Evolutionary conservation across 2,113 vertebrate genomes (phyloP).

Genomic region (Mustela nigripes): DNA sequence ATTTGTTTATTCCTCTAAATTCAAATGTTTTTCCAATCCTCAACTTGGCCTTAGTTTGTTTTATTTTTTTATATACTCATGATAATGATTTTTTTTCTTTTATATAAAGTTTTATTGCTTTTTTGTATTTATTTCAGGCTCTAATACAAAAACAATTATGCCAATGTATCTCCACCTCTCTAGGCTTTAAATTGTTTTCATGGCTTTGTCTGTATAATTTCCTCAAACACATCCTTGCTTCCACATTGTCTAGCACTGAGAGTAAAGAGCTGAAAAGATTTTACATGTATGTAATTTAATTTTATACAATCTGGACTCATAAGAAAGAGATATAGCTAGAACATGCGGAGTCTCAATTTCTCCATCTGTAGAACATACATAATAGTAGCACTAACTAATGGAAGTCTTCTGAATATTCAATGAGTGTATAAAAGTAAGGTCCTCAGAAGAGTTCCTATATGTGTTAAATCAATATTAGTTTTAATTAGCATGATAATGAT

Average conservation of each 20-base stretch:
- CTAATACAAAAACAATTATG: neutral
- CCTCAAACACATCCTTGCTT: neutral
- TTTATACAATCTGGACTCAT: neutral
- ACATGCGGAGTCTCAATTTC: neutral
- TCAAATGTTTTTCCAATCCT: neutral
- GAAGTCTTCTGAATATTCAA: neutral
- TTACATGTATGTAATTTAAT: neutral
- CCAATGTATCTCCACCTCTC: neutral
- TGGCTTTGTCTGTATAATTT: neutral
- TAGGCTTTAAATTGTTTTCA: neutral
- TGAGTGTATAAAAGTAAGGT: neutral
- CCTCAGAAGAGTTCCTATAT: neutral
- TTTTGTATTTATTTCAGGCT: neutral
- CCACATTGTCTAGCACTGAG: neutral
- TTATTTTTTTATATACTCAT: neutral
- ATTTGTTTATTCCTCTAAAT: neutral
- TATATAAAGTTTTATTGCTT: neutral
- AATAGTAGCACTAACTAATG: neutral
- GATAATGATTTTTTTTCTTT: neutral
- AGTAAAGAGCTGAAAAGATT: neutral
- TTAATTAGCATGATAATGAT: neutral
- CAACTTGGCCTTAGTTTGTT: neutral
- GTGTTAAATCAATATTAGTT: neutral
- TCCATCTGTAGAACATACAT: neutral
- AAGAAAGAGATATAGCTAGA: neutral